phyloP scores from a whole-genome alignment of 2,888 invertebrate species.

The Campoplex nolae region DNA sequence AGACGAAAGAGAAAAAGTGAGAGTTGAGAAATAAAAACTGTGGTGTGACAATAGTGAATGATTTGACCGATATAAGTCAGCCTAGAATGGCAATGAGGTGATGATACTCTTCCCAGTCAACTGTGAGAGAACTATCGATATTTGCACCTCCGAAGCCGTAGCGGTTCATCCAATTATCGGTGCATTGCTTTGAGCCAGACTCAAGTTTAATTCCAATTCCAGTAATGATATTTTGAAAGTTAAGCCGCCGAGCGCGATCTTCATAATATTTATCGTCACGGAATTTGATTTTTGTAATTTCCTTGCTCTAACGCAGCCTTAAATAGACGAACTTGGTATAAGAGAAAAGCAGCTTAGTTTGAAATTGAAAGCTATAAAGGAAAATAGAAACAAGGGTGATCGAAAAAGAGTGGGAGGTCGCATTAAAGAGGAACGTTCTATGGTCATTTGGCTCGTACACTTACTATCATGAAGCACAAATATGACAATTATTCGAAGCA shows the following conservation, averaged over 20 bases:
- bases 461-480: background rate
- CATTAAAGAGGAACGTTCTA: background rate
- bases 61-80: constrained; percentile 57
- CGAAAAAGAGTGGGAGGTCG: background rate
- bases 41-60: background rate
- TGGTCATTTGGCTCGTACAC: background rate
- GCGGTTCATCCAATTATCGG: constrained; percentile 74
- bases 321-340: background rate
- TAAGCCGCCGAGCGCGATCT: constrained; percentile 57
- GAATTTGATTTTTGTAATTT: background rate
- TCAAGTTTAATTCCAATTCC: constrained; percentile 73
- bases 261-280: constrained; percentile 22
- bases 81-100: constrained; percentile 57
- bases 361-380: background rate
- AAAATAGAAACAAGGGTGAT: background rate
- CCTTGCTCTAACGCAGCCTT: background rate
- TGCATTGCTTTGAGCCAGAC: constrained; percentile 56
- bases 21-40: background rate
- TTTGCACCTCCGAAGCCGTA: constrained; percentile 69
- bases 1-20: background rate
- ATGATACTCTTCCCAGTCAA: constrained; percentile 43
- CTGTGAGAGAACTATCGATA: constrained; percentile 59
- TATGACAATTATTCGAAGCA: constrained; percentile 2
- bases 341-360: background rate
- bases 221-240: constrained; percentile 73